Evolutionary conservation across 2,888 invertebrate species (phyloP), one percentile per base, ranked within the genome.

Genomic region (Halictus quadricinctus): DNA sequence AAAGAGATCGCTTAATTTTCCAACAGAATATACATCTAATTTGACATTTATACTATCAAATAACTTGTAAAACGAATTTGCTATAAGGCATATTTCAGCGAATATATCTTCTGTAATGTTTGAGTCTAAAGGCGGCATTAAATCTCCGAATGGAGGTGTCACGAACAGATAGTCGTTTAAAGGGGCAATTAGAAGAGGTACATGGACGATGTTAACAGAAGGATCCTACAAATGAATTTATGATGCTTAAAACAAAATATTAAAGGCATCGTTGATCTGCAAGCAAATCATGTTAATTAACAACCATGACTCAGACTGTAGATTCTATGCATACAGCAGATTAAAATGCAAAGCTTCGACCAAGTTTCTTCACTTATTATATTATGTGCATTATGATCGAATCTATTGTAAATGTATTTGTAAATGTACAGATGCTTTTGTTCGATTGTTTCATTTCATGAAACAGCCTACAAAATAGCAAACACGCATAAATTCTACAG

Each of bases 21-120:
- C 97, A 91, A 97, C 93, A 76, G 95, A 96, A 91, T 95, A 97
- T 43, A 97, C 95, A 91, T 97, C 97, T 89, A 97, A 97, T 84
- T 95, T 96, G 12, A 96, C 95, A 88, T 96, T 95, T 93, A 97
- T 95, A 25, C 95, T 95, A 50, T 96, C 95, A 84, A 94, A 94
- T 18, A 94, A 88, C 74, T 88, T 92, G 58, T 92, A 91, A 50
- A 94, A 91, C 15, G 92, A 93, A 84, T 91, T 92, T 58, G 94
- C 92, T 66, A 94, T 91, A 81, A 92, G 89, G 80, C 93, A 90
- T 41, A 92, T 80, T 41, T 91, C 89, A 2, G 83, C 72, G 70
- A 90, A 86, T 74, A 89, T 90, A 76, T 93, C 92, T 0, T 92
- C 88, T 25, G 88, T 85, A 79, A 91, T 81, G 25, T 93, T 92